phyloP scores from a whole-genome alignment of 2,113 vertebrate genomes.

The Herpetotheres cachinnans region DNA sequence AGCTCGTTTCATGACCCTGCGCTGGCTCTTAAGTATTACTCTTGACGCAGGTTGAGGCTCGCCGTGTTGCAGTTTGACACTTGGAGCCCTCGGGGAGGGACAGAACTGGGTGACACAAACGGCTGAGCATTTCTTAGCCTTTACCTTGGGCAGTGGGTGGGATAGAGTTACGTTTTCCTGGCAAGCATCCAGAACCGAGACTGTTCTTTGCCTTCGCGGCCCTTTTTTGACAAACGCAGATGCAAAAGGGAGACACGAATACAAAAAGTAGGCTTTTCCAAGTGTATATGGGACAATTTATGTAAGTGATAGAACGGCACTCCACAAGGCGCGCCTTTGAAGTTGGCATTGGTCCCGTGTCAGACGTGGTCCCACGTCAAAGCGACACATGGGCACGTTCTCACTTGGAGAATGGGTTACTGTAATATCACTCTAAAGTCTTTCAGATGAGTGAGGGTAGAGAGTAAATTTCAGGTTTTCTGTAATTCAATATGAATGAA shows the following conservation, averaged over 20 bases:
- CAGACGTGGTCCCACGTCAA: fast-evolving
- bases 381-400: neutral
- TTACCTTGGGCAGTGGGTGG: neutral
- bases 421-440: neutral
- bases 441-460: neutral
- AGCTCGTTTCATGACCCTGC: neutral
- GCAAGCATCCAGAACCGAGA: neutral
- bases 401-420: neutral
- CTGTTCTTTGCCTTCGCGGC: neutral
- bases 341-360: neutral
- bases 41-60: neutral
- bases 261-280: neutral
- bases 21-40: neutral
- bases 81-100: neutral
- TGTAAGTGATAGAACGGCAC: neutral
- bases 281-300: neutral
- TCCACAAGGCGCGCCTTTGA: fast-evolving
- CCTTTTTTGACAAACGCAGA: neutral
- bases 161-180: neutral
- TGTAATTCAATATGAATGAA: neutral
- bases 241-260: neutral
- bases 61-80: neutral
- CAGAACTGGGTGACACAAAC: neutral
- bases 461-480: neutral
- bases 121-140: neutral